Base-by-base conservation (phyloP, 2,113 vertebrate genomes). In the Hylia prasina region DNA sequence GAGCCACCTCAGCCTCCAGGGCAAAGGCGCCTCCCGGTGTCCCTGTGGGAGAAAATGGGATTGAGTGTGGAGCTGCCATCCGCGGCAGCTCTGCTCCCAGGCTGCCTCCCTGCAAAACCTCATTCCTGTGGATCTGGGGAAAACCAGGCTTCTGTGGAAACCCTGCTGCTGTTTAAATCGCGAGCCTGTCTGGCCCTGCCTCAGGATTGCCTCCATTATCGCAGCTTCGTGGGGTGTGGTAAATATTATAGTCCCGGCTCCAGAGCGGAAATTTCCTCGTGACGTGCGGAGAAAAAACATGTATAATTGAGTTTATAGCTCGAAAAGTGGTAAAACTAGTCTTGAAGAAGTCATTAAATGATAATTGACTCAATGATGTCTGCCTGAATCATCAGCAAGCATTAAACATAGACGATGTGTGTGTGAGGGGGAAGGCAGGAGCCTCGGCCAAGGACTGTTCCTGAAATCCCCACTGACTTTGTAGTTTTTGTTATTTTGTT, bases 341-440 rank as follows among this genome's bases (percentile, higher is more conserved):
- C 37, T 56, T 18, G 27, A 87, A 93, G 50, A 25, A 27, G 23
- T 66, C 21, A 28, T 47, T 66, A 47, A 37, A 39, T 42, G 35
- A 39, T 35, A 78, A 64, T 18, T 15, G 57, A 45, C 53, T 61
- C 18, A 9, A 2, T 3, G 3, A 35, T 60, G 75, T 27, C 35
- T 22, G 13, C 42, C 51, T 15, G 60, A 37, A 69, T 56, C 30
- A 18, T 24, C 70, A 61, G 15, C 15, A 48, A 70, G 15, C 18
- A 7, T 82, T 78, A 50, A 53, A 64, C 7, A 39, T 11, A 0
- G 23, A 0, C 15, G 2, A 2, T 3, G 37, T 21, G 57, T 50
- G 18, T 7, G 23, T 30, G 35, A 82, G 47, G 0, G 3, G 51
- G 8, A 22, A 15, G n/a, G 39, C 23, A 19, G 31, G 27, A 69